Base-by-base conservation (phyloP, 2,888 invertebrate genomes). In the Watsonalla binaria region DNA sequence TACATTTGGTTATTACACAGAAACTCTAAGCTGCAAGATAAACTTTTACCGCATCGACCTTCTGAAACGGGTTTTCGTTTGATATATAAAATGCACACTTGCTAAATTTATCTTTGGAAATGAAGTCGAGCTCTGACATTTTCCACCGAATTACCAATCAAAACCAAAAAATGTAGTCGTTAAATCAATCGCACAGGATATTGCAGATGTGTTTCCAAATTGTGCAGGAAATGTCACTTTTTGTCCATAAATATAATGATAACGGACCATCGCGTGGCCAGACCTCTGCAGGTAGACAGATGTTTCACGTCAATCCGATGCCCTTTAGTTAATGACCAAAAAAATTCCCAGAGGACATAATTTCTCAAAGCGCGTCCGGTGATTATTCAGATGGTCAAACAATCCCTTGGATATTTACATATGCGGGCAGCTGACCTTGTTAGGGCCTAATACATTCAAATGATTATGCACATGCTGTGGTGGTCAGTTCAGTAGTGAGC, bases 381-480 rank as follows among this genome's bases (percentile, higher is more conserved):
- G 74, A 76, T 76, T 78, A 76, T 80, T 76, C 78, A 79, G 72
- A 76, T 80, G 80, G 76, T 71, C 79, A 80, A 66, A 73, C 67
- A 71, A 74, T 58, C 58, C 55, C 65, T 68, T 11, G 11, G 11
- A 11, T 61, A 80, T 86, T 84, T 76, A 74, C 79, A 86, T 85
- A 86, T 76, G 65, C 60, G 60, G 68, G 70, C 86, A 85, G 84
- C 82, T 85, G 86, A 85, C 84, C 85, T 83, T 82, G 76, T 66
- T 64, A 67, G 65, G 66, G 84, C 83, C 86, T 88, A 85, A 90
- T 80, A 79, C 75, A 85, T 82, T 88, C 86, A 88, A 90, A 89
- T 85, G 80, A 76, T 75, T 70, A 70, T 80, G 73, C 83, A 85
- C 82, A 80, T 78, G 78, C 71, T 73, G 75, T 73, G 62, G 57